Evolutionary conservation across 2,888 invertebrate genomes (phyloP).

Genomic region (Endomychus coccineus): DNA sequence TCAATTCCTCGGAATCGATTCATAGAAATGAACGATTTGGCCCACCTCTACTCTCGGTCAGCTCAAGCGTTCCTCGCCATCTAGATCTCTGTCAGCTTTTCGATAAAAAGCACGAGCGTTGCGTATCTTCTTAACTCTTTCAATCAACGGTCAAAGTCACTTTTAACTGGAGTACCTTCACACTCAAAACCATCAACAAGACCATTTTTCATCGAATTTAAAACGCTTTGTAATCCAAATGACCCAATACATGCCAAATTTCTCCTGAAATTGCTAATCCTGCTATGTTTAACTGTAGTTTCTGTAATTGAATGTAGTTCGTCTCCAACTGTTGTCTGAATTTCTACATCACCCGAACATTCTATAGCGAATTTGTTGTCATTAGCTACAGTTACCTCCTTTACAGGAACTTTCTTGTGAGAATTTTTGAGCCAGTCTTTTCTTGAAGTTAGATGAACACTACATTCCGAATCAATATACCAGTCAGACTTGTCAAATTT

Average conservation of each 20-base stretch:
- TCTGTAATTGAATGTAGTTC: conserved; percentile 15
- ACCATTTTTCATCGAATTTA: conserved; percentile 9
- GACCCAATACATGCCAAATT: conserved; percentile 21
- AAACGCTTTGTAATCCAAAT: conserved; percentile 12
- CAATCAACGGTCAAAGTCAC: conserved; percentile 1
- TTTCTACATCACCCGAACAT: conserved; percentile 21
- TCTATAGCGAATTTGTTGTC: conserved; percentile 21
- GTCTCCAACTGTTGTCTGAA: conserved; percentile 17
- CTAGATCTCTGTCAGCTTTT: no score
- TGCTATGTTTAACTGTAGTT: conserved; percentile 14
- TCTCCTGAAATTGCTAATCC: conserved; percentile 1
- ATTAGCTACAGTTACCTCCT: conserved; percentile 21
- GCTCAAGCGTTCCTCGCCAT: no score
- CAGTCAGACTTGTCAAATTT: conserved; percentile 23
- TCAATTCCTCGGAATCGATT: no score
- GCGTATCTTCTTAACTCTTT: no score
- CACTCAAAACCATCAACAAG: conserved; percentile 4
- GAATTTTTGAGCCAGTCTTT: conserved; percentile 19
- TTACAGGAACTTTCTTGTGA: conserved; percentile 8
- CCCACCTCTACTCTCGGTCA: no score
- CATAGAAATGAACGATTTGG: no score
- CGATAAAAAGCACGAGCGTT: no score
- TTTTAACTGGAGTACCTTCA: background rate
- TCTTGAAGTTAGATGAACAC: conserved; percentile 24
- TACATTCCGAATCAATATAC: conserved; percentile 30